A percentile compares a stretch with the other conserved stretches of the same genome.
phyloP scores from a whole-genome alignment of 1,140 invertebrate species.

The fruit fly (Drosophila melanogaster) region Release_6_plus_ISO1_MT NT_033779.5:9403501-9404000 shows the following conservation, averaged over 20 bases:
- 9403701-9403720: constrained; percentile 56
- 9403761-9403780: constrained; percentile 44
- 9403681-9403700: constrained; percentile 38
- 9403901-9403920: constrained; percentile 31
- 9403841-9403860: constrained; percentile 74
- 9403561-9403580: neutral
- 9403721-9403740: constrained; percentile 65
- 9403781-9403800: constrained; percentile 35
- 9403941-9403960: constrained; percentile 6
- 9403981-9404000: constrained; percentile 79
- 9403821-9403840: constrained; percentile 73
- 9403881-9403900: constrained; percentile 57
- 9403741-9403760: constrained; percentile 5
- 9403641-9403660: constrained; percentile 31
- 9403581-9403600: neutral
- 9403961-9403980: constrained; percentile 69
- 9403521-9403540: neutral
- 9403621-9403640: constrained; percentile 5
- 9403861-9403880: constrained; percentile 70
- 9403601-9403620: constrained; percentile 5
- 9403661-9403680: constrained; percentile 27
- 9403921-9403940: constrained; percentile 16
- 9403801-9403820: constrained; percentile 60
- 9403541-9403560: neutral
- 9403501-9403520: neutral